Base-by-base conservation (phyloP, 37 sponge, comb jelly and placozoan species). In the Cladorhizidae sp. region DNA sequence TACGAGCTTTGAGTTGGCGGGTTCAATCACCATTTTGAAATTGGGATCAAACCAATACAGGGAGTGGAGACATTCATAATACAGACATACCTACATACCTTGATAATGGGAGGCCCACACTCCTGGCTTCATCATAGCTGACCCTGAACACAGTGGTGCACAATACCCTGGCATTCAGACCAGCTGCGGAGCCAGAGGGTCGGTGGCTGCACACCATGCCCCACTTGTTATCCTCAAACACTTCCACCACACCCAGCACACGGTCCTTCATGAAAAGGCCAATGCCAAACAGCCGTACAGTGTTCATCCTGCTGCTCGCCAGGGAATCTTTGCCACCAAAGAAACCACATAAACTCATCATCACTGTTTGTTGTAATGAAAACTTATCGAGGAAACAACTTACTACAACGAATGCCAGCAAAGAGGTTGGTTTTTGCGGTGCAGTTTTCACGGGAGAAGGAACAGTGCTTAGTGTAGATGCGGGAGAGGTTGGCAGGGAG, bases 231-330 rank as follows among this genome's bases (percentile, higher is more conserved):
- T 73, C 41, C 12, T 42, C n/a, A 32, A 42, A 43, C 61, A 74
- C 65, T 74, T 82, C 83, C 37, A 82, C 64, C 64, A 73, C 52
- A 22, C 83, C 83, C 58, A 55, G 8, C 3, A 14, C 26, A 26
- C 56, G 43, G 39, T 45, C 57, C 14, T 31, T 28, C 57, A 32
- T 51, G 15, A 54, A 23, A 14, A 55, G 2, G 54, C 43, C 74
- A 32, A 43, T 54, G 41, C 83, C 83, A 59, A 73, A 63, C 39
- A 73, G 83, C 20, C 83, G 73, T 32, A 73, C 73, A 51, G 70
- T 22, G 54, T 9, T 7, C 32, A 3, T 32, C 7, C 23, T 71
- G 49, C 72, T 65, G 5, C 35, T 26, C 6, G 8, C n/a, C n/a
- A 26, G 28, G 28, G 61, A 28, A 59, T 18, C 61, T 59, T 23